Percentiles rank a stretch among this genome's conserved stretches.
Conservation (phyloP, 2,113 vertebrate genomes). For the Vicugna pacos region DNA sequence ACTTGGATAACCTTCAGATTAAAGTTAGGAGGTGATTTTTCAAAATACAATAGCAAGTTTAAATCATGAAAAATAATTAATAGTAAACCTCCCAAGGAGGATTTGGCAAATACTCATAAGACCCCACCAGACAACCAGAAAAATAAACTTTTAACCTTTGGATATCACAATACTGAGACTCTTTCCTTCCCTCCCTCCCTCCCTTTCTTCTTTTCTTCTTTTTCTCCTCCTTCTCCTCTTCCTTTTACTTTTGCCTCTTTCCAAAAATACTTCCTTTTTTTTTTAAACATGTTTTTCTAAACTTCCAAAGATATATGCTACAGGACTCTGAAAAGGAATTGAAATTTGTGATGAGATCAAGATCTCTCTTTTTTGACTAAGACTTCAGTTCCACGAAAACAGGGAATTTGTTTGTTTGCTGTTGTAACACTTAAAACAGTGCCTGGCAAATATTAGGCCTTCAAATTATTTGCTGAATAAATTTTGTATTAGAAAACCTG, state of each 20-base stretch:
- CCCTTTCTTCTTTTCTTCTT: too few relatives aligned
- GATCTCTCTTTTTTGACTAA: constrained; percentile 9
- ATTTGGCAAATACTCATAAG: neutral
- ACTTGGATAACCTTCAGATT: neutral
- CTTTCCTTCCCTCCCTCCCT: neutral
- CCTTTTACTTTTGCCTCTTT: neutral
- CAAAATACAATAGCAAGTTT: neutral
- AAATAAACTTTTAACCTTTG: neutral
- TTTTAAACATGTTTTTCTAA: neutral
- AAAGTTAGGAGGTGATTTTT: neutral
- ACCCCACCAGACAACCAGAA: neutral
- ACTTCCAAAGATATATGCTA: neutral
- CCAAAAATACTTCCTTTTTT: neutral
- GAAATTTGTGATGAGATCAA: constrained; percentile 1
- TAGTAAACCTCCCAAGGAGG: neutral
- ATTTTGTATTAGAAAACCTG: neutral
- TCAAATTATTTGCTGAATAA: neutral
- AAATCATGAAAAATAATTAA: neutral
- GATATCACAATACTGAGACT: neutral
- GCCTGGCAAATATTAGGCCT: neutral
- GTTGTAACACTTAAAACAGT: neutral
- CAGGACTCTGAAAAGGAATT: neutral
- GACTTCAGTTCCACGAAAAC: neutral
- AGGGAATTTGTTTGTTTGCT: neutral
- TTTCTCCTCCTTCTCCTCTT: neutral